Base-by-base conservation (phyloP, 2,888 invertebrate genomes). In the Neoaliturus tenellus region DNA sequence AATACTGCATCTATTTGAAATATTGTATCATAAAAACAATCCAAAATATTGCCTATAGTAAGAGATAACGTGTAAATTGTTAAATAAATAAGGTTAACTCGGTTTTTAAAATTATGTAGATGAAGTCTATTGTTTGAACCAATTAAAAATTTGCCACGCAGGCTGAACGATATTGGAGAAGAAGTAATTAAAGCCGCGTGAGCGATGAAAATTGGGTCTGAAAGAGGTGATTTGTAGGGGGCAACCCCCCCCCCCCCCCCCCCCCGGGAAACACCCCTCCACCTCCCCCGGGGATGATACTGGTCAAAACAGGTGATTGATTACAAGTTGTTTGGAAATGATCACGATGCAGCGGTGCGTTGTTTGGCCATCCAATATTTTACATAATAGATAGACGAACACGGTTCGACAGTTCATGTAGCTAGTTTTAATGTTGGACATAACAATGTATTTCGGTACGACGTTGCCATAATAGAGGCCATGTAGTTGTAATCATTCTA, bases 141-240 rank as follows among this genome's bases (percentile, higher is more conserved):
- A 14, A 51, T 51, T 58, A 20, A 58, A 62, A 62, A 62, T 62
- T 62, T 28, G 31, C 31, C 4, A 6, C 23, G 51, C 4, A 28
- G 8, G 62, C 31, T 12, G 62, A 12, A 14, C 62, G 28, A 62
- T 28, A 62, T 17, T 20, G 17, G 62, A 62, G 62, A 14, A 62
- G 20, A 62, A 8, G 28, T 28, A 62, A 62, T 62, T 62, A 62
- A 62, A 62, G 31, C 28, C 6, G 31, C 28, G 17, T 62, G 62
- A 62, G 62, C 62, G 62, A 62, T 62, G 62, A 62, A 62, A 62
- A 62, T 62, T 62, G 62, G 62, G 62, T 28, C 28, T 62, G 62
- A 62, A 28, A 62, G 62, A 62, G 62, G 62, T 62, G 62, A 62
- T 62, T 62, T 62, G 62, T 62, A 62, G 62, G 31, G 62, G 31